Evolutionary conservation across 2,797 vertebrate species (phyloP).

Genomic region (Thaleichthys pacificus): DNA sequence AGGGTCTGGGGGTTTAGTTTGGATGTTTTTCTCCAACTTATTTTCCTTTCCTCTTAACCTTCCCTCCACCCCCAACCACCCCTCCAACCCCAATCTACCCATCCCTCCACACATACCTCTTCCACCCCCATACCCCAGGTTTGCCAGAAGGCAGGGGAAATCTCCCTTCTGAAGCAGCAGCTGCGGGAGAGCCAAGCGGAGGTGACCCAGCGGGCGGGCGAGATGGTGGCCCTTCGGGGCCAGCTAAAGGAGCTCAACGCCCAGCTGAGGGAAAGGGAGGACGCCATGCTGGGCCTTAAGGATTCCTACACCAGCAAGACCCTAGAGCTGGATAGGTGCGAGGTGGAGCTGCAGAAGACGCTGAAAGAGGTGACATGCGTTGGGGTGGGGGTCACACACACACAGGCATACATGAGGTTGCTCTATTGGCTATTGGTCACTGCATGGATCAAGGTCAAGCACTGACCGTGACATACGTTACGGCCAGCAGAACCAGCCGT

Average conservation of each 20-base stretch:
- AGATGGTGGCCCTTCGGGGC: constrained; percentile 92
- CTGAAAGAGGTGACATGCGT: constrained; percentile 70
- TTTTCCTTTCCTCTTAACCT: neutral
- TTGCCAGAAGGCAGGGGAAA: constrained; percentile 97
- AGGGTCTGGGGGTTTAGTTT: neutral
- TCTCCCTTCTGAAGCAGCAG: constrained; percentile 97
- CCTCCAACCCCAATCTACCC: neutral
- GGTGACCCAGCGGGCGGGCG: constrained; percentile 92
- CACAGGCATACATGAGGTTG: neutral
- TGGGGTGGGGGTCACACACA: neutral
- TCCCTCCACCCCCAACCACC: neutral
- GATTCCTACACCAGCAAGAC: constrained; percentile 86
- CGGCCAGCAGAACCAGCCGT: no score
- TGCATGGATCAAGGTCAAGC: no score
- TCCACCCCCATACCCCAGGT: constrained; percentile 72
- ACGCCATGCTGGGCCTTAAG: constrained; percentile 81
- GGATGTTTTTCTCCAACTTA: neutral
- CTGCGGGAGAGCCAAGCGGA: constrained; percentile 95
- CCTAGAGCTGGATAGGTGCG: constrained; percentile 83
- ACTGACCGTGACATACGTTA: no score
- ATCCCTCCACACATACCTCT: neutral
- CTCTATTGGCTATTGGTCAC: no score
- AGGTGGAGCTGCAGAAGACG: constrained; percentile 79
- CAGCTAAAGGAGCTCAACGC: constrained; percentile 94
- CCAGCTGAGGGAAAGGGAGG: constrained; percentile 88